Evolutionary conservation across 2,113 vertebrate species (phyloP).

Genomic region (Prionailurus viverrinus): DNA sequence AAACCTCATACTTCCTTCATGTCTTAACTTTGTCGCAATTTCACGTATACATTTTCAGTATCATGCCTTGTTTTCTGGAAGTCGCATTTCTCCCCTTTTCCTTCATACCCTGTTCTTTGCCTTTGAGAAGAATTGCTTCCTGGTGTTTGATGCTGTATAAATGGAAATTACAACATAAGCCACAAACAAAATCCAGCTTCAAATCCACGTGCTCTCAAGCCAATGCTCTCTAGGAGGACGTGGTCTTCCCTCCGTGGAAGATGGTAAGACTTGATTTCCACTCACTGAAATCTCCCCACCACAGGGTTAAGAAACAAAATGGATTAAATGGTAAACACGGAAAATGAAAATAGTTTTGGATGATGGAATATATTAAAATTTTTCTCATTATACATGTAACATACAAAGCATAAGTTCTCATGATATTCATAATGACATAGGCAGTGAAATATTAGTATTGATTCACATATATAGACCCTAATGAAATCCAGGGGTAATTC

Average conservation of each 20-base stretch:
- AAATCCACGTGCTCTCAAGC: not conserved
- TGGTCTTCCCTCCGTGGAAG: not conserved
- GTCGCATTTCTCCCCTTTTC: not conserved
- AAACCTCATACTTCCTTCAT: not conserved
- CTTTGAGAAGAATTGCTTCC: conserved; percentile 12
- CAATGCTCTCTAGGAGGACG: not conserved
- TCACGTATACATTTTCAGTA: not conserved
- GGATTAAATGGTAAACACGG: not conserved
- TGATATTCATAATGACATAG: not conserved
- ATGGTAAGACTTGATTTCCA: not conserved
- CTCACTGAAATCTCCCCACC: not conserved
- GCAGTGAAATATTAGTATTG: not conserved
- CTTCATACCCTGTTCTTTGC: not conserved
- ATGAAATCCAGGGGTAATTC: not conserved
- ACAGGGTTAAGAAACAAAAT: not conserved
- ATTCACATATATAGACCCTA: not conserved
- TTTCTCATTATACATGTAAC: not conserved
- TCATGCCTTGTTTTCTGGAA: not conserved
- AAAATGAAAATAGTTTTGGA: not conserved
- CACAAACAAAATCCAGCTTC: not conserved
- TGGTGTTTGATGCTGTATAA: not conserved
- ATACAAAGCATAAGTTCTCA: not conserved
- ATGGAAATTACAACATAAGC: not conserved
- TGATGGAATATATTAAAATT: not conserved
- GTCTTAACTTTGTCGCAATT: not conserved